Base-by-base conservation (phyloP, 92 coral and sea anemone species). In the Porites evermanni region DNA sequence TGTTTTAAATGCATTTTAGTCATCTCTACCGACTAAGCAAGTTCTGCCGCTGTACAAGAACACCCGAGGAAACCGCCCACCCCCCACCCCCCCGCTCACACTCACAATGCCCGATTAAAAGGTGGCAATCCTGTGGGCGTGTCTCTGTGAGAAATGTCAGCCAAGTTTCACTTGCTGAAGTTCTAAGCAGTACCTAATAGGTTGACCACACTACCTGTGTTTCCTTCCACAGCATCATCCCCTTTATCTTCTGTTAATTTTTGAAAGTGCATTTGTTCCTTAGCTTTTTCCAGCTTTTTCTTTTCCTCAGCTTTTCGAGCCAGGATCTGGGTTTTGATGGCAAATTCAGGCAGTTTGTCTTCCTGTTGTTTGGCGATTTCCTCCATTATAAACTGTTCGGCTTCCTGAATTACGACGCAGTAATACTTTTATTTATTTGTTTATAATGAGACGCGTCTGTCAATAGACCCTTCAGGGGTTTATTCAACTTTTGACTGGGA, bases 231-330 rank as follows among this genome's bases (percentile, higher is more conserved):
- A 7, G 78, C 21, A 38, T 78, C 74, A 16, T 51, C 26, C 20
- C 18, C 21, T 23, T 13, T 23, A 13, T 50, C 65, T 51, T 86
- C 93, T 20, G 70, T 79, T 50, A 84, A 77, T 6, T 82, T 60
- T 53, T 90, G 69, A 58, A 88, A 85, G 84, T 92, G 88, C 91
- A 79, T 81, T 72, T 93, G 90, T 26, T 70, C 82, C 47, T 88
- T 84, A 3, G 87, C 83, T 69, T 87, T 94, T 16, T 92, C 98
- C 8, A 38, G 84, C 64, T 86, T 84, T 64, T 86, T 75, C 64
- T 91, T 93, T 77, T 94, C 95, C 71, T 89, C 98, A 0, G 98
- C 98, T 70, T 92, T 94, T 66, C 93, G 93, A 53, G 91, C 68
- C 11, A 94, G 87, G 52, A 94, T 65, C 78, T 90, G 98, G 1